These are phyloP conservation scores for Brachymystax lenok DNA, from an alignment of 2,797 vertebrate species.

Conservation along the genomic window DNA sequence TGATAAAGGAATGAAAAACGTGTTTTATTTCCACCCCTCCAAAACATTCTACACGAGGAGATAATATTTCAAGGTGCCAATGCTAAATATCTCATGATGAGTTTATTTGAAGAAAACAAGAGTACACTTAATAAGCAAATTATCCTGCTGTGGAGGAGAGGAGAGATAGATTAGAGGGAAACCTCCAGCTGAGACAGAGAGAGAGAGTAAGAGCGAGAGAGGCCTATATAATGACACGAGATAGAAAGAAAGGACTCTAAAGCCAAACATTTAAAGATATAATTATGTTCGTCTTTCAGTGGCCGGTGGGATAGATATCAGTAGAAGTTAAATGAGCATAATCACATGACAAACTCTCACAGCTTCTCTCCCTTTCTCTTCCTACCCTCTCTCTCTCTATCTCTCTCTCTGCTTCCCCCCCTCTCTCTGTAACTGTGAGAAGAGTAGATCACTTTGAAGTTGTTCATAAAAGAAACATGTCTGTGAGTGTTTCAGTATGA, in stretches of 20 bases:
- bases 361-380: constrained; percentile 24
- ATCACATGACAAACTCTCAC: constrained; percentile 56
- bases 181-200: constrained; percentile 63
- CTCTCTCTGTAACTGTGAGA: constrained; percentile 22
- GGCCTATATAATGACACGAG: neutral
- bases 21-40: constrained; percentile 69
- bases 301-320: constrained; percentile 72
- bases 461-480: constrained; percentile 6
- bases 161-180: constrained; percentile 71
- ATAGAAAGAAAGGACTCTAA: constrained; percentile 43
- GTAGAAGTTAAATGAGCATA: constrained; percentile 59
- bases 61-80: constrained; percentile 75
- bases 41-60: constrained; percentile 69
- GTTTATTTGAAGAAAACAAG: constrained; percentile 84
- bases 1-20: constrained; percentile 66
- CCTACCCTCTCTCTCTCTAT: constrained; percentile 20
- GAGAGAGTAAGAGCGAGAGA: constrained; percentile 20
- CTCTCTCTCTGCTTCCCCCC: neutral
- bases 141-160: constrained; percentile 73
- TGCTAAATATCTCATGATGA: constrained; percentile 81
- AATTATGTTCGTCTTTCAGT: constrained; percentile 79
- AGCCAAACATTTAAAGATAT: constrained; percentile 80
- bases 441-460: constrained; percentile 47
- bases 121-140: constrained; percentile 80
- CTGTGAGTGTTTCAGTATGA: constrained; percentile 25